Base-by-base conservation (phyloP, 1,140 invertebrate genomes). In the Bombus affinis region DNA sequence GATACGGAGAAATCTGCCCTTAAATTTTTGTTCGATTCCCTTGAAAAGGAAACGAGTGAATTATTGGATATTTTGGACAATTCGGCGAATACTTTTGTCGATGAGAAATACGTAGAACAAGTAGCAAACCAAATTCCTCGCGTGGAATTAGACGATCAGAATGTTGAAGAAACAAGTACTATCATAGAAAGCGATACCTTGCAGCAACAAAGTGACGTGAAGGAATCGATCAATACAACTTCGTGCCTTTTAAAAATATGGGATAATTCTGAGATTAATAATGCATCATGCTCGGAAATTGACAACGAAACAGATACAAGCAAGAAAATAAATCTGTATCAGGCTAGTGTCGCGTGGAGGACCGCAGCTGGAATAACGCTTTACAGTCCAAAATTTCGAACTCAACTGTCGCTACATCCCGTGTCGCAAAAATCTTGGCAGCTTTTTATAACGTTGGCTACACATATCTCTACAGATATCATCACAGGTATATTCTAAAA, bases 351-450 rank as follows among this genome's bases (percentile, higher is more conserved):
- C 4, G 94, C 96, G 62, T 97, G 96, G 96, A 95, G 95, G 88
- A 95, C 96, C 5, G 96, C 95, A 72, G 95, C 96, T 1, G 95
- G 95, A 5, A 92, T 97, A 13, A 95, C 95, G 37, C 87, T 96
- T 15, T 96, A 95, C 90, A 96, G 96, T 85, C 96, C 96, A 1
- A 92, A 95, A 92, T 96, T 96, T 91, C 94, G 96, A 10, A 84
- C 86, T 74, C 94, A 95, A 92, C 89, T 96, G 28, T 93, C 93
- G 3, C 87, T 88, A 35, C 93, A 95, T 83, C 32, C 82, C 0
- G 32, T 94, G 12, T 91, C 90, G 8, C 81, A 83, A 0, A 92
- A 93, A 35, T 90, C 90, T 5, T 32, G 92, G 12, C 82, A 81
- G 32, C 80, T 95, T 4, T 88, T 94, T 1, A 93, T 93, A 88